Percentiles rank a stretch among this genome's conserved stretches.
Conservation (phyloP, 2,797 vertebrate genomes). For the Alca torda region DNA sequence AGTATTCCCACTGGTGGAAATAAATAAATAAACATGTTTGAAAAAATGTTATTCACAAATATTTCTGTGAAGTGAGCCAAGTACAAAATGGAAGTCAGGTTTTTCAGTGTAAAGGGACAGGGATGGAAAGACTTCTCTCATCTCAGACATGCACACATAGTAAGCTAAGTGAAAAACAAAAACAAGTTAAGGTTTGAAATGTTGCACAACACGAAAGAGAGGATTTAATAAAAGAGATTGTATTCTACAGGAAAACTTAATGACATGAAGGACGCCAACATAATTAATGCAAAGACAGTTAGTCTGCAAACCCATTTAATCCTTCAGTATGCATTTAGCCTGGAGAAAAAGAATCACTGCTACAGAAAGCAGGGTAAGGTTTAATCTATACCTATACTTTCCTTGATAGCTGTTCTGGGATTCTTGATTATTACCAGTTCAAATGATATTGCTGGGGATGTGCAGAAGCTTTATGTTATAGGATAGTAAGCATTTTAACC, state of each 20-base stretch:
- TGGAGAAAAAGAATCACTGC: not conserved
- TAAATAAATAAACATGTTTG: not conserved
- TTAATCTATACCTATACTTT: not conserved
- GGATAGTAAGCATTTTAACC: not conserved
- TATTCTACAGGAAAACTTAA: not conserved
- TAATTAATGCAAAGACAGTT: not conserved
- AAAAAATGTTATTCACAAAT: not conserved
- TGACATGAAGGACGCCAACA: not conserved
- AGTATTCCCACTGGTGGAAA: not conserved
- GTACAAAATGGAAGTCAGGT: not conserved
- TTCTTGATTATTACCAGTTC: not conserved
- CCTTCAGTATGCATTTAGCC: not conserved
- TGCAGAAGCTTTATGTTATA: not conserved
- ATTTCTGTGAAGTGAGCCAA: not conserved
- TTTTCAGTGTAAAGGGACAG: not conserved
- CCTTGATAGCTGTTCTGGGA: not conserved
- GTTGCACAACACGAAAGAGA: not conserved
- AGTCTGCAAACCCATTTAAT: slow-evolving; percentile 3
- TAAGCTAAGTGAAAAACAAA: not conserved
- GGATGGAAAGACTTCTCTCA: not conserved
- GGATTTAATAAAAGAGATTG: not conserved
- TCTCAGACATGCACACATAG: not conserved
- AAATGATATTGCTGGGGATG: not conserved
- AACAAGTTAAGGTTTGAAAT: not conserved
- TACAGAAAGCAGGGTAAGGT: not conserved